Evolutionary conservation across 2,797 vertebrate genomes (phyloP).

Genomic region (Acanthurus lineatus): DNA sequence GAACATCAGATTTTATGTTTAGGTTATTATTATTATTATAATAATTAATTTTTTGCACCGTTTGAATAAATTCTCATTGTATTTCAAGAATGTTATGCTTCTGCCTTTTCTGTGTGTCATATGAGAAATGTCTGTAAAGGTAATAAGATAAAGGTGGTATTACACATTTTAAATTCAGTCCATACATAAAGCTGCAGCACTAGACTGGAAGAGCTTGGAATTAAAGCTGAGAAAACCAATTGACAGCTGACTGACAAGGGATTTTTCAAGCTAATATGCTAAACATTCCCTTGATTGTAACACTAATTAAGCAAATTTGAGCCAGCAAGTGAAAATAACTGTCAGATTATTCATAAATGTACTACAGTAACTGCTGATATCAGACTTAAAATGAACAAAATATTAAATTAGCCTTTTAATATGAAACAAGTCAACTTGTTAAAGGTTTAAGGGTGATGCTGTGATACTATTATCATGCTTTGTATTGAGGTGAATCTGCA

Average conservation of each 20-base stretch:
- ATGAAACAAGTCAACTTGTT: too few species aligned
- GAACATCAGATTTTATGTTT: constrained; percentile 84
- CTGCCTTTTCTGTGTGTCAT: constrained; percentile 11
- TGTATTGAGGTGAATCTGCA: too few species aligned
- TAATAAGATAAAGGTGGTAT: background rate
- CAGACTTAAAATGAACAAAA: too few species aligned
- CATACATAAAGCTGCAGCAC: background rate
- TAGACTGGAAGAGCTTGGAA: background rate
- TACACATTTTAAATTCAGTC: background rate
- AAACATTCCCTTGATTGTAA: too few species aligned
- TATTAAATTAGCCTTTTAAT: too few species aligned
- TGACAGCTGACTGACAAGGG: background rate
- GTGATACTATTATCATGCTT: too few species aligned
- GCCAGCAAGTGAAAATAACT: too few species aligned
- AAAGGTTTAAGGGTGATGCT: too few species aligned
- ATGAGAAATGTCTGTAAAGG: background rate
- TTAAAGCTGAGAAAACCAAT: background rate
- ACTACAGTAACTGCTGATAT: too few species aligned
- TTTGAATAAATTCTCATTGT: constrained; percentile 90
- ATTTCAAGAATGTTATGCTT: constrained; percentile 77
- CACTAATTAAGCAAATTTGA: too few species aligned
- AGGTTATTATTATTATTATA: constrained; percentile 69
- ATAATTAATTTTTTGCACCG: constrained; percentile 84
- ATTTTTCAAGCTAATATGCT: background rate
- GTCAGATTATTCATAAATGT: too few species aligned